A percentile compares a stretch with the other conserved stretches of the same genome.
These are phyloP conservation scores for Panurus biarmicus DNA, from an alignment of 2,113 vertebrate species.

Conservation along the genomic window DNA sequence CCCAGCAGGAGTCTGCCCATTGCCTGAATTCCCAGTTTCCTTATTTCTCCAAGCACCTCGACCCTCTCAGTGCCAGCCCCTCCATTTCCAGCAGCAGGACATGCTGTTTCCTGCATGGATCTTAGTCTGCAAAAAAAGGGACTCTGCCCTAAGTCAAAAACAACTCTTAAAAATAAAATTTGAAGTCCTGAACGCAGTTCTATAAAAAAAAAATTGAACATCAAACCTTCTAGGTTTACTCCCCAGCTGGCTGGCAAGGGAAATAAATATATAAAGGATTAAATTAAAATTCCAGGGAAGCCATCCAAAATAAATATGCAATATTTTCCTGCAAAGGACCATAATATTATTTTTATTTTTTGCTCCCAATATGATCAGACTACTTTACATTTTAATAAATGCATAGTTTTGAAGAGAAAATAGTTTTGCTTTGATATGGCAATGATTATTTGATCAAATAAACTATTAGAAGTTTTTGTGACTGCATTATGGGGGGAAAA, in stretches of 20 bases:
- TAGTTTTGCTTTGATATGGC: constrained; percentile 62
- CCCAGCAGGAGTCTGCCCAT: neutral
- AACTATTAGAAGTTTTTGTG: constrained; percentile 60
- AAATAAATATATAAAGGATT: constrained; percentile 37
- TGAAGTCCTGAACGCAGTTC: neutral
- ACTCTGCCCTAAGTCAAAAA: constrained; percentile 28
- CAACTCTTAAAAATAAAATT: constrained; percentile 47
- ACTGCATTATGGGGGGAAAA: constrained; percentile 9
- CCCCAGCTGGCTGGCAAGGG: neutral
- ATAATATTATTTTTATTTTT: constrained; percentile 60
- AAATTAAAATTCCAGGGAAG: constrained; percentile 65
- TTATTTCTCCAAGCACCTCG: neutral
- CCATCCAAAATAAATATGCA: constrained; percentile 69
- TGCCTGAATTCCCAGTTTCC: neutral
- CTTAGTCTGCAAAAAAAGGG: neutral
- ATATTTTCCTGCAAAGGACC: constrained; percentile 47
- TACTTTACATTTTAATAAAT: constrained; percentile 75
- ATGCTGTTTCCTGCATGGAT: neutral
- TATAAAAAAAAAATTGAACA: neutral
- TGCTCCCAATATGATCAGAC: constrained; percentile 25
- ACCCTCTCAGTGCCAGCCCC: neutral
- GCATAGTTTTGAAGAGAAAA: constrained; percentile 57
- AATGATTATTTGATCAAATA: constrained; percentile 71
- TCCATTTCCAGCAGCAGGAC: neutral
- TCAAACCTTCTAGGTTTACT: neutral